Evolutionary conservation across 1,140 invertebrate genomes (phyloP), one percentile per base, ranked within the genome.

Genomic region (Halotydeus destructor): DNA sequence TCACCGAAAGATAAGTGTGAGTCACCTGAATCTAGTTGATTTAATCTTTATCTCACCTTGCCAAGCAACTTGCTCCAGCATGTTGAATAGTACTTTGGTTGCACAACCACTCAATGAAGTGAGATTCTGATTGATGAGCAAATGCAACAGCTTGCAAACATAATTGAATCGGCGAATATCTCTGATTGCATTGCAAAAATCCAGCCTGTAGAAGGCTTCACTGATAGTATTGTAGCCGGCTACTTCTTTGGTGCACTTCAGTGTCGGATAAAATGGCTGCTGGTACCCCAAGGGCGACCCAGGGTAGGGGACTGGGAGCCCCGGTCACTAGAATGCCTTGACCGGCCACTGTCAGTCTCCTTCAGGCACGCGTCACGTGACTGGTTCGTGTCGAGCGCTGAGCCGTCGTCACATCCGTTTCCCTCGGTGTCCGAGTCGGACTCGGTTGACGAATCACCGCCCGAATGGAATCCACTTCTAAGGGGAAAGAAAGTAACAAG

Each of bases 161-260:
- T 94, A 98, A 60, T 91, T 89, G 61, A 96, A 94, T 39, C 89
- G 68, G 38, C 85, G 71, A 12, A 81, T 78, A 62, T 98, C 88
- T 41, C 78, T 75, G 24, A 93, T 85, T 3, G 89, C 88, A 45
- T 80, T 83, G 41, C 79, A 73, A 63, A 96, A 86, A 60, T 97
- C 89, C 30, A 97, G 62, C 43, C 81, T 73, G 54, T 85, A 80
- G 14, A 98, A 75, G 2, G 85, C 88, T 62, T 97, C 91, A 52
- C 80, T 83, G 27, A 98, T 66, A 35, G 81, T 84, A 58, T 91
- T 93, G 60, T 89, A 86, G 31, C 83, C 82, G 45, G 84, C 84
- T 55, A 81, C 76, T 67, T 89, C 83, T 64, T 77, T 73, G 38
- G 83, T 85, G 54, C 77, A 82, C 61, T 82, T 82, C 46, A 83